Percentiles rank a stretch among this genome's conserved stretches.
Evolutionary conservation across 1,140 invertebrate species (phyloP).

Genomic region (Lepidurus couesii): DNA sequence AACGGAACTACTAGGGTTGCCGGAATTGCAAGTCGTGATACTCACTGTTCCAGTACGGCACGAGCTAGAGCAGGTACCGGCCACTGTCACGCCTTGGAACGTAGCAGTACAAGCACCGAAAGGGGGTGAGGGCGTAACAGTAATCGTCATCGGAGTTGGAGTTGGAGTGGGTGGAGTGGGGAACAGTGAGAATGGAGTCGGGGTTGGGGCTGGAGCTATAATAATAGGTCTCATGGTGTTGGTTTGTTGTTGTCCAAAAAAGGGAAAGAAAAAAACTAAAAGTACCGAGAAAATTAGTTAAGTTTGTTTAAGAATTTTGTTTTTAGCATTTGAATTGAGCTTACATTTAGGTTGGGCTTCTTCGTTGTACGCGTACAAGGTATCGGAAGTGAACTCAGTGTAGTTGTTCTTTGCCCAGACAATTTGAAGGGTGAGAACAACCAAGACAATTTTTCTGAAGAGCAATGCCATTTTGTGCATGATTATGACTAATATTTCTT

Average conservation of each 20-base stretch:
- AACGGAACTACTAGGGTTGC: not conserved
- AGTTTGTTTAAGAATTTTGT: too few relatives aligned
- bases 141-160: not conserved
- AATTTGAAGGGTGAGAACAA: too few relatives aligned
- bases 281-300: not conserved
- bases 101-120: not conserved
- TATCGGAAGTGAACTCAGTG: too few relatives aligned
- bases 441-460: too few relatives aligned
- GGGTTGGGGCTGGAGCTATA: not conserved
- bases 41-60: not conserved
- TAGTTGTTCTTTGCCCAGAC: too few relatives aligned
- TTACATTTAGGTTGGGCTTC: too few relatives aligned
- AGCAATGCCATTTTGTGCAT: too few relatives aligned
- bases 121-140: not conserved
- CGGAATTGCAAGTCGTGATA: not conserved
- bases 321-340: too few relatives aligned
- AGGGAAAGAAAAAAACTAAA: not conserved
- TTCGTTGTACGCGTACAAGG: too few relatives aligned
- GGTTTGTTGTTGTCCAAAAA: not conserved
- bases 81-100: not conserved
- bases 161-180: not conserved
- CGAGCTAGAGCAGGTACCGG: not conserved
- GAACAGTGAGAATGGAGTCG: not conserved
- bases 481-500: too few relatives aligned
- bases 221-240: not conserved